Evolutionary conservation across 2,888 invertebrate genomes (phyloP).

Genomic region (Megalurothrips usitatus): DNA sequence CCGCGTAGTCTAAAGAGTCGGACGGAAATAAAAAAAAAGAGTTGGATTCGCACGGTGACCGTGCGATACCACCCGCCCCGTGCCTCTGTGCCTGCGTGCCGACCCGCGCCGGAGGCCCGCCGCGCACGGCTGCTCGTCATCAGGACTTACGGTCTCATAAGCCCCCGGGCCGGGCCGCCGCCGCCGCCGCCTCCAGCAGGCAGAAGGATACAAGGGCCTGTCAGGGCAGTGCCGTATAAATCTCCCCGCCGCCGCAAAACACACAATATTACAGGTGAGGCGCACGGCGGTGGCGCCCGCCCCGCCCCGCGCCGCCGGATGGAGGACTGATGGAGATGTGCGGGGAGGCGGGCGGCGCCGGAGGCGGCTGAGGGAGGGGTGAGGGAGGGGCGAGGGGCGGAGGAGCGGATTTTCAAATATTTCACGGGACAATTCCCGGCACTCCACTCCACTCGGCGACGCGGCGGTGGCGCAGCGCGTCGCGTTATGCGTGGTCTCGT

Average conservation of each 20-base stretch:
- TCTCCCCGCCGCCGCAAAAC: background rate
- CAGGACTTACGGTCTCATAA: constrained; percentile 20
- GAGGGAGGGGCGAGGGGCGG: background rate
- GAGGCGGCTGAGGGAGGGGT: background rate
- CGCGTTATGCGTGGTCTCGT: too few species aligned
- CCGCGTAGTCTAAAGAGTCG: too few species aligned
- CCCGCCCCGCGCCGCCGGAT: background rate
- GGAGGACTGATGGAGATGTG: too few species aligned
- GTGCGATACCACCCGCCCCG: background rate
- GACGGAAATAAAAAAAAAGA: too few species aligned
- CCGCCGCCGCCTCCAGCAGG: too few species aligned
- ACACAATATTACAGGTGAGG: background rate
- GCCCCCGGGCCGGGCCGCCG: background rate
- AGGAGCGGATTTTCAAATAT: constrained; percentile 20
- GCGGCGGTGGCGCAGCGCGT: too few species aligned
- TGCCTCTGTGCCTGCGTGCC: background rate
- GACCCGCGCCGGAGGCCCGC: too few species aligned
- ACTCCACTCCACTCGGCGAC: too few species aligned
- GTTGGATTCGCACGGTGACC: too few species aligned
- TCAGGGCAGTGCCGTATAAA: background rate
- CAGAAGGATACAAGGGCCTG: background rate
- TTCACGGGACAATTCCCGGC: background rate
- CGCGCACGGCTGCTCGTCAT: background rate
- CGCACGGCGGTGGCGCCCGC: background rate
- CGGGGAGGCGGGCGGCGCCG: too few species aligned